These are phyloP conservation scores for Leptodirus hochenwartii DNA, from an alignment of 2,888 invertebrate genomes.

Conservation along the genomic window DNA sequence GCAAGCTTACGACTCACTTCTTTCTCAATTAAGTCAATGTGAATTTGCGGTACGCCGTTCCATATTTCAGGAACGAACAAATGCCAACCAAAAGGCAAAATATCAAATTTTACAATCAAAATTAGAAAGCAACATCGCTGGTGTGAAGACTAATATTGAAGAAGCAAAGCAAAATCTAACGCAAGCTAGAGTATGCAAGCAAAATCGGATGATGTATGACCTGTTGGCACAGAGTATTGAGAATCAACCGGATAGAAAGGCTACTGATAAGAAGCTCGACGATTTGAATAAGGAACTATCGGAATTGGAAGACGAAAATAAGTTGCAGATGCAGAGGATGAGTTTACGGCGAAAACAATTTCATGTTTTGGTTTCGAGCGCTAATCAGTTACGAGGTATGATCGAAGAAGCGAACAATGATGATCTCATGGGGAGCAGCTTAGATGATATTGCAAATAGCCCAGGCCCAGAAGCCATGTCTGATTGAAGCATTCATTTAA, in stretches of 20 bases:
- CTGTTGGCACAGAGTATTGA: constrained; percentile 79
- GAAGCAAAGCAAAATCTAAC: constrained; percentile 63
- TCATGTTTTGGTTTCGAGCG: constrained; percentile 70
- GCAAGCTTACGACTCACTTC: constrained; percentile 56
- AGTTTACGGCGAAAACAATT: constrained; percentile 78
- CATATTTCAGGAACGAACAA: constrained; percentile 60
- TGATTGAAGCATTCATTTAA: constrained; percentile 16
- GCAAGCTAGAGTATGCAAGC: constrained; percentile 70
- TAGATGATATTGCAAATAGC: constrained; percentile 27
- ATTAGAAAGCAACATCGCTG: constrained; percentile 61
- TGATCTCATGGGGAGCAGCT: constrained; percentile 32
- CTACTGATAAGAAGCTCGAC: constrained; percentile 50
- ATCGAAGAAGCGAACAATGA: constrained; percentile 48
- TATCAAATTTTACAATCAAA: constrained; percentile 61
- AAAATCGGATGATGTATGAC: constrained; percentile 86
- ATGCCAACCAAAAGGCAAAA: constrained; percentile 63
- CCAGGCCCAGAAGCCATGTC: constrained; percentile 25
- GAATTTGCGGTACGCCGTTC: constrained; percentile 79
- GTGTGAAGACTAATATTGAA: constrained; percentile 64
- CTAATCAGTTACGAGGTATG: constrained; percentile 67
- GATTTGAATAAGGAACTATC: constrained; percentile 55
- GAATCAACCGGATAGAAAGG: constrained; percentile 75
- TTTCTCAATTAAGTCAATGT: constrained; percentile 69
- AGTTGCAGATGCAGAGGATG: constrained; percentile 56
- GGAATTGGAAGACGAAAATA: constrained; percentile 48